These are phyloP conservation scores for Microctonus hyperodae DNA, from an alignment of 2,888 invertebrate species.

Conservation along the genomic window DNA sequence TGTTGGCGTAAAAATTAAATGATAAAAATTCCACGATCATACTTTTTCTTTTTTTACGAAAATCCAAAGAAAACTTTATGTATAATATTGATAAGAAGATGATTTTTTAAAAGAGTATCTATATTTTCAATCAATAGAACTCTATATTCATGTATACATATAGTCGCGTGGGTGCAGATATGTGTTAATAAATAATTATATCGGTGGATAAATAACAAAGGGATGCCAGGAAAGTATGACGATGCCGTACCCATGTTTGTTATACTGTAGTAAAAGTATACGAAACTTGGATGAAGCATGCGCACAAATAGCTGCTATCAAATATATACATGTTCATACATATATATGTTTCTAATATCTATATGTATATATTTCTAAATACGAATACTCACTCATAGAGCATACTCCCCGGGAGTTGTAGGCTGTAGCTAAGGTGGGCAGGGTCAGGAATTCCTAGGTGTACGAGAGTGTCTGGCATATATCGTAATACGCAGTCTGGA, in stretches of 20 bases:
- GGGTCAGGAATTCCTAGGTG: slow-evolving; percentile 57
- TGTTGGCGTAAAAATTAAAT: background rate
- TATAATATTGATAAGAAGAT: too few species aligned
- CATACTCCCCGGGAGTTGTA: slow-evolving; percentile 22
- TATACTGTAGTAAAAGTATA: background rate
- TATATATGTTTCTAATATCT: background rate
- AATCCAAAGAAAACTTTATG: too few species aligned
- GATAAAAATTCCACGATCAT: background rate
- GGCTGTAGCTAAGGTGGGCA: slow-evolving; percentile 45
- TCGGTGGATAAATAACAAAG: slow-evolving; percentile 46
- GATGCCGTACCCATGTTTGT: slow-evolving; percentile 41
- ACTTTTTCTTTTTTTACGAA: background rate
- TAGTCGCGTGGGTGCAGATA: background rate
- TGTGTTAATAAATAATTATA: background rate
- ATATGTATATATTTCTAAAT: background rate
- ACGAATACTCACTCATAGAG: slow-evolving; percentile 33
- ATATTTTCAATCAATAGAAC: background rate
- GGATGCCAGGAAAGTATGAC: slow-evolving; percentile 43
- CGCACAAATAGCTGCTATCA: slow-evolving; percentile 9
- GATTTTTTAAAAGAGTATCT: too few species aligned
- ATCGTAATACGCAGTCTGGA: slow-evolving; percentile 49
- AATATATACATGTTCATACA: too few species aligned
- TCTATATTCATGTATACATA: background rate
- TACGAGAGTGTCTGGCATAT: slow-evolving; percentile 51
- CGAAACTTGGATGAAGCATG: background rate